phyloP scores from a whole-genome alignment of 2,797 vertebrate species.

The Hozukius guyotensis region DNA sequence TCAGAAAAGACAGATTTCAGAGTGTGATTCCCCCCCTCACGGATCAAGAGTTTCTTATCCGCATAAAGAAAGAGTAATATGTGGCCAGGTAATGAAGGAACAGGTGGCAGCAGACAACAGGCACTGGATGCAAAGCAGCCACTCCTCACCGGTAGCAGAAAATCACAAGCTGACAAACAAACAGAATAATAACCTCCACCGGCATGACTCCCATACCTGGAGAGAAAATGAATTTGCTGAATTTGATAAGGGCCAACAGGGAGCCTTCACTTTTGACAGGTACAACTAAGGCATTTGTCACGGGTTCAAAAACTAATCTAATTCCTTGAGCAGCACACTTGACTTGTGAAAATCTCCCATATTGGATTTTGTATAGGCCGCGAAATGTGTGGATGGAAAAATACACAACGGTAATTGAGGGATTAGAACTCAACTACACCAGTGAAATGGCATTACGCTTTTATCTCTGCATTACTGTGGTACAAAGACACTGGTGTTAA shows the following conservation, averaged over 20 bases:
- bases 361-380: constrained; percentile 79
- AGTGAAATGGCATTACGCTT: constrained; percentile 68
- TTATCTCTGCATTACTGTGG: constrained; percentile 69
- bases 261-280: constrained; percentile 86
- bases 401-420: constrained; percentile 79
- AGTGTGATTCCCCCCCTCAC: constrained; percentile 19
- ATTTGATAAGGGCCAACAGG: constrained; percentile 87
- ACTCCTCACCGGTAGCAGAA: constrained; percentile 72
- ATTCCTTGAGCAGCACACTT: constrained; percentile 80
- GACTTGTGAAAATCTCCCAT: constrained; percentile 80
- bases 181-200: constrained; percentile 82
- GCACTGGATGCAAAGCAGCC: constrained; percentile 73
- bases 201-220: constrained; percentile 77
- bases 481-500: constrained; percentile 63
- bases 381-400: constrained; percentile 71
- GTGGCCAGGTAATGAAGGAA: constrained; percentile 73
- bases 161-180: constrained; percentile 84
- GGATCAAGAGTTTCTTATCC: constrained; percentile 42
- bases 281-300: constrained; percentile 85
- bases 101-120: constrained; percentile 73
- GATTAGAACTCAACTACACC: constrained; percentile 77
- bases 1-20: constrained; percentile 44
- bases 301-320: constrained; percentile 84
- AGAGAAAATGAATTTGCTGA: constrained; percentile 83
- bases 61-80: constrained; percentile 49